phyloP scores from a whole-genome alignment of 2,888 invertebrate genomes.

The Pharmacophagus antenor region DNA sequence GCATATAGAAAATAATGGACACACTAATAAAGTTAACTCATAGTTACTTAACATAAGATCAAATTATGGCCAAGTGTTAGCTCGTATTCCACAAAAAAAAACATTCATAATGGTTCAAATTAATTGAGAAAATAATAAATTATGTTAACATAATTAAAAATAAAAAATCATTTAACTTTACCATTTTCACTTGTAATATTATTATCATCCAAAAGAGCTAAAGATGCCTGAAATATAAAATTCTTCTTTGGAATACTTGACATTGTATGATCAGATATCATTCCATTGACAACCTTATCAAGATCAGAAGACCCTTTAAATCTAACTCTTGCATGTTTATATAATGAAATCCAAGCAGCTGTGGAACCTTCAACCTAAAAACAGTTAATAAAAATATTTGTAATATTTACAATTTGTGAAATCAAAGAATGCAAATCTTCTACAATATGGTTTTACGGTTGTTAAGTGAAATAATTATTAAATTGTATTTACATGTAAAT shows the following conservation, averaged over 20 bases:
- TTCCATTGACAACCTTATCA: constrained; percentile 37
- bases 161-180: constrained; percentile 30
- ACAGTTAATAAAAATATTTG: constrained; percentile 11
- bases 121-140: too few species aligned
- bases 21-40: too few species aligned
- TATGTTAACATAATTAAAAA: background rate
- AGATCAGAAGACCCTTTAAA: constrained; percentile 34
- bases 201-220: constrained; percentile 44
- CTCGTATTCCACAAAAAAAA: too few species aligned
- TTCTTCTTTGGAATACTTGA: constrained; percentile 33
- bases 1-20: too few species aligned
- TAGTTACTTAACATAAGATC: too few species aligned
- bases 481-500: background rate
- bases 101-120: too few species aligned
- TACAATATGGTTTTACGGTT: too few species aligned
- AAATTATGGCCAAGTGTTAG: too few species aligned
- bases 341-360: constrained; percentile 49
- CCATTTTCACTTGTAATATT: constrained; percentile 41
- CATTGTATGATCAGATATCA: constrained; percentile 27
- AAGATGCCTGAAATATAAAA: constrained; percentile 44
- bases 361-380: constrained; percentile 48
- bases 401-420: too few species aligned
- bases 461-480: too few species aligned
- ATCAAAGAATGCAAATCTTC: too few species aligned
- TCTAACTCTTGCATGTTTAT: constrained; percentile 38